Evolutionary conservation across 2,797 vertebrate species (phyloP).

Genomic region (Graptemys geographica): DNA sequence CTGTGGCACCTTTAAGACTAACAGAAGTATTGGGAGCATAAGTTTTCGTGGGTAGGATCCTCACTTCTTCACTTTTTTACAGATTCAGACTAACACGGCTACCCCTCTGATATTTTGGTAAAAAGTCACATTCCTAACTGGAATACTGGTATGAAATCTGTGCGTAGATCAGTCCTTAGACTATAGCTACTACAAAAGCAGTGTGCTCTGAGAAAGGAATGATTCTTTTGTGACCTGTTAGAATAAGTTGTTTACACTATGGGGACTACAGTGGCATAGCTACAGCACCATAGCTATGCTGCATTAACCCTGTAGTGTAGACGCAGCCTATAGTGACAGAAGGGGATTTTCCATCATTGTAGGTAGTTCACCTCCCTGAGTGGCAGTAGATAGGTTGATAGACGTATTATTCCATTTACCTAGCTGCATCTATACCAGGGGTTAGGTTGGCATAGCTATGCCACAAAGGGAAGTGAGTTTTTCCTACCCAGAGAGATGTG

Average conservation of each 20-base stretch:
- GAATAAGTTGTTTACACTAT: neutral
- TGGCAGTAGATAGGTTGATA: neutral
- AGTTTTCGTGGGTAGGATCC: too few species aligned
- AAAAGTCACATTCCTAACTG: constrained; percentile 18
- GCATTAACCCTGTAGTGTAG: neutral
- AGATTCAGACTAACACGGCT: too few species aligned
- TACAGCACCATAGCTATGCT: neutral
- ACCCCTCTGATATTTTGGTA: constrained; percentile 1
- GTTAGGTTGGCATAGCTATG: neutral
- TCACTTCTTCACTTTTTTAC: too few species aligned
- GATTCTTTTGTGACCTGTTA: constrained; percentile 9
- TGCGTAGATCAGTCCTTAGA: constrained; percentile 14
- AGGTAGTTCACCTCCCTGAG: neutral
- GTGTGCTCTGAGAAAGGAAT: constrained; percentile 1
- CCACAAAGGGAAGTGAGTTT: neutral
- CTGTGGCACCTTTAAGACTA: too few species aligned
- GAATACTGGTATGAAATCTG: neutral
- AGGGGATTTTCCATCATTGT: neutral
- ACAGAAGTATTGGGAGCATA: too few species aligned
- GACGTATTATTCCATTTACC: neutral
- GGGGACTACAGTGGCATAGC: neutral
- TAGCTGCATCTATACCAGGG: neutral
- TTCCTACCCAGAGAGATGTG: neutral
- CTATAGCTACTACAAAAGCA: constrained; percentile 44
- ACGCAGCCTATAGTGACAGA: neutral